Percentiles rank a stretch among this genome's conserved stretches.
phyloP scores from a whole-genome alignment of 2,888 invertebrate species.

The Drosophila emarginata region DNA sequence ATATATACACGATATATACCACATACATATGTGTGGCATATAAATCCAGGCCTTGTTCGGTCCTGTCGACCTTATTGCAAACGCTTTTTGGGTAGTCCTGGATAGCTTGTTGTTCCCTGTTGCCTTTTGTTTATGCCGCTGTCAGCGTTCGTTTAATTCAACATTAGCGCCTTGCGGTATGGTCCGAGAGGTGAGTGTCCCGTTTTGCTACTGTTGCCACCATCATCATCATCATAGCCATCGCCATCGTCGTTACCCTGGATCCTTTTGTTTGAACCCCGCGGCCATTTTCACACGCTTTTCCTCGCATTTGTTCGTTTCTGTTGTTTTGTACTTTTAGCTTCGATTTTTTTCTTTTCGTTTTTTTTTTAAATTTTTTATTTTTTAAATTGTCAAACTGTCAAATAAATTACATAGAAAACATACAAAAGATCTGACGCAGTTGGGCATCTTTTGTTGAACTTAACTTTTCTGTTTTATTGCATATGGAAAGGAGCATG shows the following conservation, averaged over 20 bases:
- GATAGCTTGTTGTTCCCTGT: constrained; percentile 30
- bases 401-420: constrained; percentile 71
- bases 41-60: constrained; percentile 39
- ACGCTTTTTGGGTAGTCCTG: background rate
- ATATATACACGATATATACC: background rate
- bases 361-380: constrained; percentile 31
- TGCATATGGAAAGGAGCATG: constrained; percentile 25
- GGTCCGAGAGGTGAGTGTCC: constrained; percentile 46
- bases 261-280: constrained; percentile 51
- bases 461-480: constrained; percentile 36
- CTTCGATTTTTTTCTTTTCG: constrained; percentile 32
- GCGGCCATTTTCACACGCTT: constrained; percentile 55
- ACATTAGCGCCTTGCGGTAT: constrained; percentile 73
- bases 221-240: constrained; percentile 26
- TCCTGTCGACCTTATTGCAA: constrained; percentile 32
- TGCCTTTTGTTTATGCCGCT: constrained; percentile 69
- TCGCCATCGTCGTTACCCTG: constrained; percentile 36
- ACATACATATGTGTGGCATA: constrained; percentile 27
- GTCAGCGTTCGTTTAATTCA: constrained; percentile 76
- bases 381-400: constrained; percentile 70
- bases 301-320: constrained; percentile 40
- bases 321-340: background rate
- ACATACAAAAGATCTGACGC: constrained; percentile 54
- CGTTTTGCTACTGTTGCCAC: constrained; percentile 37
- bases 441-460: constrained; percentile 47